Conservation (phyloP, 2,113 vertebrate genomes). For the Hippoglossus stenolepis region DNA sequence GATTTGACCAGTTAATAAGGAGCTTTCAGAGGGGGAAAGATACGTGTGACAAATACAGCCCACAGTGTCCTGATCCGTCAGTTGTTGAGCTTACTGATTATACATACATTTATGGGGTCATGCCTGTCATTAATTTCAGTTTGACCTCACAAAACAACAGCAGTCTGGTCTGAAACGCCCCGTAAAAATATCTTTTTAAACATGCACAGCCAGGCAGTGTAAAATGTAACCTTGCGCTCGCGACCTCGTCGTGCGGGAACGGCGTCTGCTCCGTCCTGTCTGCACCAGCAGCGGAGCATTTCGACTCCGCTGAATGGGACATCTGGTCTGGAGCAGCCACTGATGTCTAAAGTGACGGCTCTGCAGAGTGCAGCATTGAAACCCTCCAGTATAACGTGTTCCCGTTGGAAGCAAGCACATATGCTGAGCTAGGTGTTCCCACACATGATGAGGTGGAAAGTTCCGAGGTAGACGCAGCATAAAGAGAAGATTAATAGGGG, state of each 20-base stretch:
- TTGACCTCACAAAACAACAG: slow-evolving; percentile 79
- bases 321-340: slow-evolving; percentile 60
- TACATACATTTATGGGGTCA: slow-evolving; percentile 72
- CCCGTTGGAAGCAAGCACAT: slow-evolving; percentile 30
- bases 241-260: background rate
- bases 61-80: slow-evolving; percentile 55
- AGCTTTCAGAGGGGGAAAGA: slow-evolving; percentile 44
- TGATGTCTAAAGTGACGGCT: slow-evolving; percentile 55
- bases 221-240: slow-evolving; percentile 76
- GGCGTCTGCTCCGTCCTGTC: slow-evolving; percentile 40
- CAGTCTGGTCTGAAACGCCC: slow-evolving; percentile 63
- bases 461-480: slow-evolving; percentile 51
- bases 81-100: slow-evolving; percentile 71
- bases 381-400: slow-evolving; percentile 40
- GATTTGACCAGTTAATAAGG: slow-evolving; percentile 72
- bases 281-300: slow-evolving; percentile 23
- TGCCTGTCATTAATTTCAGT: slow-evolving; percentile 73
- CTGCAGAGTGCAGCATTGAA: slow-evolving; percentile 51
- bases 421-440: slow-evolving; percentile 67
- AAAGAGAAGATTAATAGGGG: slow-evolving; percentile 59
- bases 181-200: slow-evolving; percentile 68
- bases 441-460: slow-evolving; percentile 63
- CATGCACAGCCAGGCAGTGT: slow-evolving; percentile 53
- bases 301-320: slow-evolving; percentile 51
- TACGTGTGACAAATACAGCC: slow-evolving; percentile 52